phyloP scores from a whole-genome alignment of 1,140 invertebrate species.

The Scaptomyza hsui region DNA sequence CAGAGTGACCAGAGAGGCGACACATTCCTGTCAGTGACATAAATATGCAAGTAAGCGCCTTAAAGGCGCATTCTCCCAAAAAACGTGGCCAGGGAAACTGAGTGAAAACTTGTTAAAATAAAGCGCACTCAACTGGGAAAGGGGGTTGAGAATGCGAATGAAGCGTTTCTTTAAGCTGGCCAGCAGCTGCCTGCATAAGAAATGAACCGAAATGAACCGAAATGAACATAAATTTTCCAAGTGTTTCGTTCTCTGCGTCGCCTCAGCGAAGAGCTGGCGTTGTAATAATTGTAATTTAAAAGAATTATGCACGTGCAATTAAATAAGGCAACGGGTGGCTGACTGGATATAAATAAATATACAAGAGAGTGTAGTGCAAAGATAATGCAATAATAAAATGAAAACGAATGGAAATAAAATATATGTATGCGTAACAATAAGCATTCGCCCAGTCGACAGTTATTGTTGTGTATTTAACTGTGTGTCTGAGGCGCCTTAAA shows the following conservation, averaged over 20 bases:
- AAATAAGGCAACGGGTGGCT: constrained; percentile 62
- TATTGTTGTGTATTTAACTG: constrained; percentile 77
- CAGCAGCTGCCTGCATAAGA: constrained; percentile 58
- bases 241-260: constrained; percentile 40
- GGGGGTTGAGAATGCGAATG: constrained; percentile 5
- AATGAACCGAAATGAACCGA: constrained; percentile 57
- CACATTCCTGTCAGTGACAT: constrained; percentile 63
- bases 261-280: constrained; percentile 26
- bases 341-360: constrained; percentile 57
- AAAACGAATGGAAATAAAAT: constrained; percentile 47
- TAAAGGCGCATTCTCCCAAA: constrained; percentile 49
- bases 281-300: constrained; percentile 78
- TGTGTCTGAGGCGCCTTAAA: constrained; percentile 48
- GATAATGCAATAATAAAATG: constrained; percentile 77
- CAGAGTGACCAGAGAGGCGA: constrained; percentile 44
- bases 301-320: constrained; percentile 81
- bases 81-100: constrained; percentile 5
- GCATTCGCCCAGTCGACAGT: constrained; percentile 50
- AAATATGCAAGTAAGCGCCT: constrained; percentile 78
- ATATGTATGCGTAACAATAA: constrained; percentile 50
- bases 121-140: constrained; percentile 33
- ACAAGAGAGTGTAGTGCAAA: constrained; percentile 40
- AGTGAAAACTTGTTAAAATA: constrained; percentile 74
- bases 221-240: constrained; percentile 68
- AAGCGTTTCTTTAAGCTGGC: constrained; percentile 54